phyloP scores from a whole-genome alignment of 2,113 vertebrate genomes.

The Arvicanthis niloticus region DNA sequence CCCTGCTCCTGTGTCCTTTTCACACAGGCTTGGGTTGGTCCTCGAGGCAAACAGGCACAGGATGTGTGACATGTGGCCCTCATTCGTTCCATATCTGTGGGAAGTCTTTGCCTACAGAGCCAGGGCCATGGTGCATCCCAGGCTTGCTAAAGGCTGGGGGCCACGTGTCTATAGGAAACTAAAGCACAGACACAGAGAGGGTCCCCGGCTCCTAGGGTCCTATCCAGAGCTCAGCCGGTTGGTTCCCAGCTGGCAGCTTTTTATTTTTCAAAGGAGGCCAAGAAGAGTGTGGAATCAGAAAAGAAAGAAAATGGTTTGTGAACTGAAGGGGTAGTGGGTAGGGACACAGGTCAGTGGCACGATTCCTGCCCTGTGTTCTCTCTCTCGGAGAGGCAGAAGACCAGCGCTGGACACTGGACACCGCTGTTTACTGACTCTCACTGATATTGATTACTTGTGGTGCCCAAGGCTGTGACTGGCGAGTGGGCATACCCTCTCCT shows the following conservation, averaged over 20 bases:
- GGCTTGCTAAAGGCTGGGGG: background rate
- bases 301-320: background rate
- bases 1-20: accelerated
- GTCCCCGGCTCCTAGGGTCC: background rate
- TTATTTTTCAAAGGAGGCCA: background rate
- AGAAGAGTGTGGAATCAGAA: background rate
- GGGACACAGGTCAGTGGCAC: background rate
- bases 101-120: background rate
- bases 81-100: accelerated
- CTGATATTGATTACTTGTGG: background rate
- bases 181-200: background rate
- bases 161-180: background rate
- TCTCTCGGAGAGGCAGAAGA: background rate
- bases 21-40: background rate
- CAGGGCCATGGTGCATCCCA: background rate
- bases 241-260: background rate
- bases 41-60: background rate
- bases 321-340: background rate
- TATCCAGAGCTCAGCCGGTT: background rate
- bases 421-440: background rate
- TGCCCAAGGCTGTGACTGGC: background rate
- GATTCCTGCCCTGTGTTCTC: accelerated
- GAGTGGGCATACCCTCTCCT: background rate
- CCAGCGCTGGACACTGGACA: background rate
- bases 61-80: background rate